These are phyloP conservation scores for Enteromius treurensis DNA, from an alignment of 2,797 vertebrate species.

Conservation along the genomic window DNA sequence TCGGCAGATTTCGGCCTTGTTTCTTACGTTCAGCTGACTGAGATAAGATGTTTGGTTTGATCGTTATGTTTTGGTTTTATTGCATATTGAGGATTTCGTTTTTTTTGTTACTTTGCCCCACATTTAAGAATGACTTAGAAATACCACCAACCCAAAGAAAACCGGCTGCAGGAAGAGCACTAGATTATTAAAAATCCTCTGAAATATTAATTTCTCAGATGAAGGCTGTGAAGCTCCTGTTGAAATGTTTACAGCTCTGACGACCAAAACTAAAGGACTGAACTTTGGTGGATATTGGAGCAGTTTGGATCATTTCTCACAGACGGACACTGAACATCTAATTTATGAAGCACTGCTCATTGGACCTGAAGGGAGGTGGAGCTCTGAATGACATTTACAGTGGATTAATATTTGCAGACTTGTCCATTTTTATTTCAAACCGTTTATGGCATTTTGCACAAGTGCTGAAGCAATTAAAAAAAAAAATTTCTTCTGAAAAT, in stretches of 20 bases:
- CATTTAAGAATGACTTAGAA: neutral
- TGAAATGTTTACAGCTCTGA: slow-evolving; percentile 32
- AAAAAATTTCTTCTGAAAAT: neutral
- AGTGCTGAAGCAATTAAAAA: neutral
- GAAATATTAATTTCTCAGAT: slow-evolving; percentile 17
- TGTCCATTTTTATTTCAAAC: neutral
- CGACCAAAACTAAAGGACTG: neutral
- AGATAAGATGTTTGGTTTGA: neutral
- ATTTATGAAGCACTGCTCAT: neutral
- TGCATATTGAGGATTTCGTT: neutral
- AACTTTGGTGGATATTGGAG: neutral
- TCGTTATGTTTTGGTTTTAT: slow-evolving; percentile 1
- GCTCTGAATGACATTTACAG: neutral
- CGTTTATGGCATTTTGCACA: neutral
- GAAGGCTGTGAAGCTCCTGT: neutral
- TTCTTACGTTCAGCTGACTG: neutral
- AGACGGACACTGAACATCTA: neutral
- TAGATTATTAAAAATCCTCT: slow-evolving; percentile 1
- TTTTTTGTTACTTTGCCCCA: slow-evolving; percentile 5
- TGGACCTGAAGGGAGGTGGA: neutral
- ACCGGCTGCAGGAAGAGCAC: neutral
- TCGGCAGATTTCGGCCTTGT: slow-evolving; percentile 41
- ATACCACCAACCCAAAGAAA: slow-evolving; percentile 10
- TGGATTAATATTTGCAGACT: neutral
- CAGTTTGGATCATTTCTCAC: neutral